These are phyloP conservation scores for Bathynomus jamesi DNA, from an alignment of 1,140 invertebrate species.

Conservation along the genomic window DNA sequence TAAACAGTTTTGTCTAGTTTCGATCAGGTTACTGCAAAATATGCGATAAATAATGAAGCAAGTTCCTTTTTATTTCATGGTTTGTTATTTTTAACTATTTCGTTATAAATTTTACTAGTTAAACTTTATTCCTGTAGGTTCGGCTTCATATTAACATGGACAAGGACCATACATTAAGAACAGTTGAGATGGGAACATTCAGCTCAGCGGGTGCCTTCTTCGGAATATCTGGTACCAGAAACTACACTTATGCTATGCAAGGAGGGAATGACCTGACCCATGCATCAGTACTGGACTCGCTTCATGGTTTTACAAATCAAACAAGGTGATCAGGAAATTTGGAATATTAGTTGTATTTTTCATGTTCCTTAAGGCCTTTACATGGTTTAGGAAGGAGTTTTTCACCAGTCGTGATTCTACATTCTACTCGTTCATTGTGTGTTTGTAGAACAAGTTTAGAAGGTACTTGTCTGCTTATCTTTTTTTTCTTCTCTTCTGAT, in stretches of 20 bases:
- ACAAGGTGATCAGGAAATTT: slow-evolving; percentile 19
- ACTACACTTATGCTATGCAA: slow-evolving; percentile 42
- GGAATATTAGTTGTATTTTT: not conserved
- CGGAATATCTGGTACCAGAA: slow-evolving; percentile 41
- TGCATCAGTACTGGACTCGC: slow-evolving; percentile 40
- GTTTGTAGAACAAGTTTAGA: no score
- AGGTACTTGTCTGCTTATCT: no score
- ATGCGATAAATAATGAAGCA: no score
- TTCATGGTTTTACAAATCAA: slow-evolving; percentile 42
- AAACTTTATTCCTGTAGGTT: slow-evolving; percentile 16
- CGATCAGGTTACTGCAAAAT: no score
- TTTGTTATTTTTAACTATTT: not conserved
- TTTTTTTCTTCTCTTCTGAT: no score
- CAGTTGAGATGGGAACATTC: slow-evolving; percentile 42
- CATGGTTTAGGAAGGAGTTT: no score
- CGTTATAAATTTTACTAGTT: not conserved
- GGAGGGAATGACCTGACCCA: slow-evolving; percentile 45
- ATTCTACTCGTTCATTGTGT: no score
- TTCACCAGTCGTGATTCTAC: no score
- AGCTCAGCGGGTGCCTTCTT: slow-evolving; percentile 44
- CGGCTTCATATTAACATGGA: slow-evolving; percentile 42
- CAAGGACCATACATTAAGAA: slow-evolving; percentile 44
- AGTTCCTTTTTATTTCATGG: no score
- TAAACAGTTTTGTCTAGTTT: no score
- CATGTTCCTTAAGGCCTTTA: no score